Base-by-base conservation (phyloP, 1,140 invertebrate genomes). In the Hyphantria cunea region DNA sequence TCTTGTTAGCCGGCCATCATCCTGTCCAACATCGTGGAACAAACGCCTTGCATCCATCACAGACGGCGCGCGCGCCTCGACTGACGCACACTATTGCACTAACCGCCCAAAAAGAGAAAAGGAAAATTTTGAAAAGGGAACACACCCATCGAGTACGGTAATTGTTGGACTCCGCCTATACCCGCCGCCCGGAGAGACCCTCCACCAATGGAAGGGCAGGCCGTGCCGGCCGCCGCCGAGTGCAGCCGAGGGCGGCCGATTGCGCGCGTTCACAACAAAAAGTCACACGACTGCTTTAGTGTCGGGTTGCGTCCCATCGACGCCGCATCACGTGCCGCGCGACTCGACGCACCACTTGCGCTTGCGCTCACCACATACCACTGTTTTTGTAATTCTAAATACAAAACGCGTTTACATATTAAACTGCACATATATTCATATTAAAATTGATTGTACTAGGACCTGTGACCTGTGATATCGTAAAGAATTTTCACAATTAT, bases 91-190 rank as follows among this genome's bases (percentile, higher is more conserved):
- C 84, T 68, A 81, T 64, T 70, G 72, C 74, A 80, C 69, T 66
- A 68, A 82, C 78, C 82, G 84, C 81, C 87, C 84, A 88, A 88
- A 90, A 88, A 81, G 82, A 84, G 80, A 86, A 90, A 88, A 90
- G 83, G 79, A 82, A 88, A 87, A 87, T 83, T 83, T 80, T 72
- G 84, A 85, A 86, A 83, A 74, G 76, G 17, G 78, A 82, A 84
- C 84, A 81, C 87, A 80, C 86, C 86, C 84, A 86, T 80, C 66
- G 70, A 13, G 41, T 44, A 44, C 56, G 34, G 41, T 13, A 42
- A 44, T 7, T 37, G 8, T 37, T 17, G 53, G 14, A 67, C 70
- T 64, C 78, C 82, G 78, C 82, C 84, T 64, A 62, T 61, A 14
- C 51, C 66, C 45, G 67, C 83, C 80, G 79, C 78, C 74, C 64